Evolutionary conservation across 2,888 invertebrate genomes (phyloP), one percentile per base, ranked within the genome.

Genomic region (Drosophila aldrichi): DNA sequence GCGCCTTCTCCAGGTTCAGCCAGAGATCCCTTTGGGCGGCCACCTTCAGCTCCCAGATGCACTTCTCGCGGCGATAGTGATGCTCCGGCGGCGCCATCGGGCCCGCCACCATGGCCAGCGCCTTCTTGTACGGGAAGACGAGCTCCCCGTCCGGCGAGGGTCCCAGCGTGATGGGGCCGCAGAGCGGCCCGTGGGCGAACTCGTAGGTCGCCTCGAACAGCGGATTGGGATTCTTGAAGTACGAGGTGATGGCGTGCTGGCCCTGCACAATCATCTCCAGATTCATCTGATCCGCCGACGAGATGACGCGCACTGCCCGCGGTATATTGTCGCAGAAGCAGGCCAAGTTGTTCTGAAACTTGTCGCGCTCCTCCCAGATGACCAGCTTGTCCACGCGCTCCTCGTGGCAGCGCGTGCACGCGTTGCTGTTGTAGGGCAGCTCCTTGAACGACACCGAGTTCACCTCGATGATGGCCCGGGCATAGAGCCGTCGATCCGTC

Each of bases 171-270:
- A 97, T 95, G 0, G 97, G 97, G 0, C 97, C 97, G 90, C 97
- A 97, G 1, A 97, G 93, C 0, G 97, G 97, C 1, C 97, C 97
- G 83, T 98, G 97, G 1, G 97, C 97, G 89, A 98, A 98, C 91
- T 97, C 97, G 91, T 97, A 98, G 7, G 95, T 95, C 0, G 97
- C 98, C 92, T 97, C 96, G 90, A 98, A 97, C 6, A 98, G 94
- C 0, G 97, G 96, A 40, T 95, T 95, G 3, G 96, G 95, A 88
- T 97, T 96, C 91, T 97, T 97, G 93, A 97, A 98, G 92, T 97
- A 97, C 59, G 96, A 97, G 0, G 96, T 95, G 1, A 97, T 96
- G 4, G 97, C 97, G 88, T 97, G 97, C 16, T 96, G 96, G 16
- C 96, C 96, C 87, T 97, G 97, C 0, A 98, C 95, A 44, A 96